Evolutionary conservation across 2,888 invertebrate species (phyloP).

Genomic region (Calliopum simillimum): DNA sequence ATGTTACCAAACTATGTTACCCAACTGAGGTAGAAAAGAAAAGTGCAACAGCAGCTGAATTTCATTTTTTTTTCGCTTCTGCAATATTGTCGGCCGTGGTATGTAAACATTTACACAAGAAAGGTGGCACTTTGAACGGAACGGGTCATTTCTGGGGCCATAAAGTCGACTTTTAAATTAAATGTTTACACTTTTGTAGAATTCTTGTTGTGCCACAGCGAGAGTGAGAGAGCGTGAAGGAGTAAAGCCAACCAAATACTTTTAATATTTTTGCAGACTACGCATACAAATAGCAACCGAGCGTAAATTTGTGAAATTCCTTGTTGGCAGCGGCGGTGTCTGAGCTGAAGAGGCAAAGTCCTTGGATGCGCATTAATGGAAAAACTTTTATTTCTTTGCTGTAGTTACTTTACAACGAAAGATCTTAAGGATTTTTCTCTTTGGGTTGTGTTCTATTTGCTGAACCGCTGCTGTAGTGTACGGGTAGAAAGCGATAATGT

Average conservation of each 20-base stretch:
- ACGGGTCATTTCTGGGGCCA: neutral
- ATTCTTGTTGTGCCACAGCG: too few species aligned
- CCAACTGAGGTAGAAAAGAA: neutral
- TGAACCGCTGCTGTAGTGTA: neutral
- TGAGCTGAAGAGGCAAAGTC: neutral
- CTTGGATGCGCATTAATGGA: constrained; percentile 23
- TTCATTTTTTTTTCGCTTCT: neutral
- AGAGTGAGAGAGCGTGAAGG: neutral
- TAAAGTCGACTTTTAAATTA: constrained; percentile 15
- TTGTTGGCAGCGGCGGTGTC: neutral
- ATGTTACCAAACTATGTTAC: too few species aligned
- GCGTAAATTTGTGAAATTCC: constrained; percentile 33
- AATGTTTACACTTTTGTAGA: constrained; percentile 26
- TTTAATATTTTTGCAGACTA: constrained; percentile 23
- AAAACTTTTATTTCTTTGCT: constrained; percentile 23
- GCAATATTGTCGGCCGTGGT: neutral
- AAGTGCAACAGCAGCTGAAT: constrained; percentile 23
- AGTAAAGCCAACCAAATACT: neutral
- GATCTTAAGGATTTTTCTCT: constrained; percentile 17
- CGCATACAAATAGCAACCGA: constrained; percentile 11
- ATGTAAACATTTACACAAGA: constrained; percentile 6
- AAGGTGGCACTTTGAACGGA: neutral
- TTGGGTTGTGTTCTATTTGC: constrained; percentile 11
- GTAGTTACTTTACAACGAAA: neutral
- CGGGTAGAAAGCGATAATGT: too few species aligned